A percentile compares a stretch with the other conserved stretches of the same genome.
Evolutionary conservation across 2,797 vertebrate genomes (phyloP).

Genomic region (Cercopithecus neglectus): DNA sequence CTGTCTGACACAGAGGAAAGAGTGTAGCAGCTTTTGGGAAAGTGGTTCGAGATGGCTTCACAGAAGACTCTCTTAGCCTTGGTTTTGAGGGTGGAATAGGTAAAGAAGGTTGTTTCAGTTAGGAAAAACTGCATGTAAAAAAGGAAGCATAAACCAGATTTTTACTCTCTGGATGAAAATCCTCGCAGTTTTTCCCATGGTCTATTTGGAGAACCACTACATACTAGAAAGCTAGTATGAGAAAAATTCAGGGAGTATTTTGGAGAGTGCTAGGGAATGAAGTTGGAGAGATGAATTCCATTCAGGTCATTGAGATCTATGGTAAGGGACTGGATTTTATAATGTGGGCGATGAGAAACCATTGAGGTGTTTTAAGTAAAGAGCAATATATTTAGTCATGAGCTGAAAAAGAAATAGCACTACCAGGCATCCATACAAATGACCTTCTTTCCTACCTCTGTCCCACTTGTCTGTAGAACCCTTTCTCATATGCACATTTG

Average conservation of each 20-base stretch:
- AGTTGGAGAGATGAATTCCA: background rate
- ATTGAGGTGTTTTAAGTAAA: background rate
- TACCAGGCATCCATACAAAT: background rate
- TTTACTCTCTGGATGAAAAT: background rate
- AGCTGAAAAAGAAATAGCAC: background rate
- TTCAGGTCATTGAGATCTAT: background rate
- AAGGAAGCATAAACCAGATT: background rate
- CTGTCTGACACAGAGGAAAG: background rate
- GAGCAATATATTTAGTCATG: background rate
- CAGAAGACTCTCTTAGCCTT: background rate
- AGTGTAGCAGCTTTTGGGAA: background rate
- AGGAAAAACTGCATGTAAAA: background rate
- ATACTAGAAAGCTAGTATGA: background rate
- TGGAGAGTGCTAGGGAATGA: background rate
- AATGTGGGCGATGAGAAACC: background rate
- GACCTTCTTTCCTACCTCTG: background rate
- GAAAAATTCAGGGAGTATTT: background rate
- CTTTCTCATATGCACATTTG: background rate
- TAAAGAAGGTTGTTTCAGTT: background rate
- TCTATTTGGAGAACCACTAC: background rate
- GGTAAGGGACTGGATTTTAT: background rate
- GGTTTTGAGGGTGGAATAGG: background rate
- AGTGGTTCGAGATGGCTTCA: background rate
- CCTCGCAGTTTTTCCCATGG: background rate
- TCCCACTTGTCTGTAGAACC: background rate